These are phyloP conservation scores for Hyphantria cunea DNA, from an alignment of 1,140 invertebrate species.

Conservation along the genomic window DNA sequence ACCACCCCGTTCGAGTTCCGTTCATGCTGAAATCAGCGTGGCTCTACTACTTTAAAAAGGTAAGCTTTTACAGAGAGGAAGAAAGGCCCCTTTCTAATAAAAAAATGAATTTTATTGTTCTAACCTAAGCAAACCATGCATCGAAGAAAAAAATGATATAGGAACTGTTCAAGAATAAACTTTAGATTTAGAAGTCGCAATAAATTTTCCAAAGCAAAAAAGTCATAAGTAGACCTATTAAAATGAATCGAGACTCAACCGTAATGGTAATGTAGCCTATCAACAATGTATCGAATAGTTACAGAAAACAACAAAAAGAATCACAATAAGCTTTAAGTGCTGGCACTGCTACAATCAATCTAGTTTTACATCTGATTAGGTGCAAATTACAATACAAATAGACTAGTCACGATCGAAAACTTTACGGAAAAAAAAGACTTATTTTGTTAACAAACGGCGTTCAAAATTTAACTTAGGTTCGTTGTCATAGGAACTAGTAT, in stretches of 20 bases:
- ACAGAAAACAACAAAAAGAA: slow-evolving; percentile 58
- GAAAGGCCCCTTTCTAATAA: too few relatives aligned
- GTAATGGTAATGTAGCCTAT: slow-evolving; percentile 39
- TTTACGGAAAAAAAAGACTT: slow-evolving; percentile 18
- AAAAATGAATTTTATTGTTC: too few relatives aligned
- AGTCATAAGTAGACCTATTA: slow-evolving; percentile 23
- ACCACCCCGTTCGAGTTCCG: too few relatives aligned
- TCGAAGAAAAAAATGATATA: too few relatives aligned
- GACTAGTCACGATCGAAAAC: slow-evolving; percentile 63
- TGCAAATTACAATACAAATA: slow-evolving; percentile 80
- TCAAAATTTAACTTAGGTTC: not conserved
- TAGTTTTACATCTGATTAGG: slow-evolving; percentile 77
- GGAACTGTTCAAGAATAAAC: too few relatives aligned
- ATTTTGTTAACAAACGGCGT: not conserved
- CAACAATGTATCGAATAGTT: slow-evolving; percentile 55
- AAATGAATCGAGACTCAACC: slow-evolving; percentile 22
- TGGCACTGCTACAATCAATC: slow-evolving; percentile 71
- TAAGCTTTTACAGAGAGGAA: too few relatives aligned
- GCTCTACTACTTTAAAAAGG: too few relatives aligned
- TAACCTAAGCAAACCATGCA: too few relatives aligned
- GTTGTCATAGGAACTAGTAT: not conserved
- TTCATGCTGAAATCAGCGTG: too few relatives aligned
- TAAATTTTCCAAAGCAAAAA: not conserved
- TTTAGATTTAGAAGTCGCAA: too few relatives aligned
- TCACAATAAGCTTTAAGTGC: slow-evolving; percentile 49